Conservation (phyloP, 2,888 invertebrate genomes). For the Pasiphila rectangulata region DNA sequence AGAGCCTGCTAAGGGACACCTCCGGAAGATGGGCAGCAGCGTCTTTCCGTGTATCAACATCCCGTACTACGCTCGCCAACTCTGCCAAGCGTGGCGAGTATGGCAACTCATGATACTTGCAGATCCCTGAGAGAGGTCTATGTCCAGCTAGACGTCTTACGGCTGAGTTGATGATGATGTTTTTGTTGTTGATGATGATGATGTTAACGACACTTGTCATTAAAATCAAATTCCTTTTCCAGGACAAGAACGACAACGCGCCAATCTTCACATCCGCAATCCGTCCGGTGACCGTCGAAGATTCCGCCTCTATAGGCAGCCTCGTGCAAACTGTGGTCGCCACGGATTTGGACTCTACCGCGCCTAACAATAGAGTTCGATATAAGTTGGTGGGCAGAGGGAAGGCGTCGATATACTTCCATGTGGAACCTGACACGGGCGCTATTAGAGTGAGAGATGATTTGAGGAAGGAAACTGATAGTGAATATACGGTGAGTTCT, state of each 20-base stretch:
- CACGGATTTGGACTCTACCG: constrained; percentile 90
- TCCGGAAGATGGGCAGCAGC: no score
- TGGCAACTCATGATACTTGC: no score
- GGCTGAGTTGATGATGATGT: no score
- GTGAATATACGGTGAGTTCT: constrained; percentile 89
- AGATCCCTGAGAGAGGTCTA: no score
- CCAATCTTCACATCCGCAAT: constrained; percentile 92
- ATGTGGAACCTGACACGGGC: constrained; percentile 92
- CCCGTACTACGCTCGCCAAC: no score
- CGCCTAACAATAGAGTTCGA: constrained; percentile 89
- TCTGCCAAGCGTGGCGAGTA: no score
- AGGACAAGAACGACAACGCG: constrained; percentile 94
- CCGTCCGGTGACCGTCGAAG: constrained; percentile 90
- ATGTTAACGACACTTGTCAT: no score
- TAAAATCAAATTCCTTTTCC: constrained; percentile 36
- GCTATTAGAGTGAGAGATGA: constrained; percentile 90
- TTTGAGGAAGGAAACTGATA: constrained; percentile 90
- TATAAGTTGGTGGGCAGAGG: constrained; percentile 92
- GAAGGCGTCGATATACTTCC: constrained; percentile 91
- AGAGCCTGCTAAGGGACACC: no score
- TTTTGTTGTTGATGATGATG: no score
- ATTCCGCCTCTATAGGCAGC: constrained; percentile 90
- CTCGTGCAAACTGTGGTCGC: constrained; percentile 89
- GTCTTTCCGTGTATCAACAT: no score
- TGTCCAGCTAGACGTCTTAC: no score